These are phyloP conservation scores for Thymelicus lineola DNA, from an alignment of 2,888 invertebrate species.

Conservation along the genomic window DNA sequence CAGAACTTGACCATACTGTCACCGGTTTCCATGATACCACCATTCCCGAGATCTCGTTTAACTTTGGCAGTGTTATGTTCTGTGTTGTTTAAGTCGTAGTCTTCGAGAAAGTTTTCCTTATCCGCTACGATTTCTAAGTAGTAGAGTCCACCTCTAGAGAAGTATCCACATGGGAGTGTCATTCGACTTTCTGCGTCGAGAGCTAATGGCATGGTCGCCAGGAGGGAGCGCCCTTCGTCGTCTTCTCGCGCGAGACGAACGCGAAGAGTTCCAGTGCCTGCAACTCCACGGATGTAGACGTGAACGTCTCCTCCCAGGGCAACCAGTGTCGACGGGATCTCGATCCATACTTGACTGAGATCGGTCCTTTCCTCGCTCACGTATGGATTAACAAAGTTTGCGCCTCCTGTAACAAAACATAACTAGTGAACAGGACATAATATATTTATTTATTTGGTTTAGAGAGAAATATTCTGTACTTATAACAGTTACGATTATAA, in stretches of 20 bases:
- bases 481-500: not conserved
- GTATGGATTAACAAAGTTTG: constrained; percentile 71
- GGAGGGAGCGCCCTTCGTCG: constrained; percentile 71
- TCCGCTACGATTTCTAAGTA: constrained; percentile 75
- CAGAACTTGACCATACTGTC: constrained; percentile 78
- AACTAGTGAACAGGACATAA: not conserved
- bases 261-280: constrained; percentile 64
- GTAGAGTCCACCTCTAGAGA: constrained; percentile 89
- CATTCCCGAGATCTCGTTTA: constrained; percentile 65
- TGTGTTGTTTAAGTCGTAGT: constrained; percentile 54
- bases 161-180: constrained; percentile 89
- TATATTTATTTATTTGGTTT: not conserved
- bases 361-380: constrained; percentile 67
- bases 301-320: constrained; percentile 92
- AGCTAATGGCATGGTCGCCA: constrained; percentile 78
- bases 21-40: constrained; percentile 70
- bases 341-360: constrained; percentile 83
- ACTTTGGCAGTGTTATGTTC: constrained; percentile 43
- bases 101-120: constrained; percentile 57
- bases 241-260: constrained; percentile 80
- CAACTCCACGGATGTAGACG: constrained; percentile 86
- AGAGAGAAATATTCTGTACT: not conserved
- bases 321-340: constrained; percentile 90
- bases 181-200: constrained; percentile 80
- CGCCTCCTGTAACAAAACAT: constrained; percentile 61